A percentile compares a stretch with the other conserved stretches of the same genome.
phyloP scores from a whole-genome alignment of 2,113 vertebrate genomes.

The human (Homo sapiens) region DNA sequence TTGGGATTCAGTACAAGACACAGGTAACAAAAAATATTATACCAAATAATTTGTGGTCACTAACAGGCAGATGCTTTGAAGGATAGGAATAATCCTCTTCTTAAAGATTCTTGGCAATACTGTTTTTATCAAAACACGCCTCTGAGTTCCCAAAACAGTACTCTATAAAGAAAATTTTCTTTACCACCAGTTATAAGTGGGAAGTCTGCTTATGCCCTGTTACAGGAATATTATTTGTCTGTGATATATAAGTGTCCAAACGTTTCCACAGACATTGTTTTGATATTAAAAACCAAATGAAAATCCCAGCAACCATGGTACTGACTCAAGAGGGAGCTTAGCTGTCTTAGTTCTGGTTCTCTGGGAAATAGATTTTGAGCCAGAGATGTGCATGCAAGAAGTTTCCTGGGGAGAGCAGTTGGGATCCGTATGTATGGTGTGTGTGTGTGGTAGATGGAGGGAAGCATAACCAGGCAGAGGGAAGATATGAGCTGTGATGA shows the following conservation, averaged over 20 bases:
- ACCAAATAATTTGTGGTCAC: not conserved
- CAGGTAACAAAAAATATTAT: not conserved
- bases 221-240: not conserved
- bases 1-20: not conserved
- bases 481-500: not conserved
- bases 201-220: not conserved
- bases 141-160: not conserved
- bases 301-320: not conserved
- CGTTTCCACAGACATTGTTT: not conserved
- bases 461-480: not conserved
- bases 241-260: not conserved
- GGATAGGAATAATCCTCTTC: not conserved
- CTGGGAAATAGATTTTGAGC: not conserved
- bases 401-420: not conserved
- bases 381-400: not conserved
- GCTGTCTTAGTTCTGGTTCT: not conserved
- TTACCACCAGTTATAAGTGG: not conserved
- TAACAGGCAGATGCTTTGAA: not conserved
- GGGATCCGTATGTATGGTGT: not conserved
- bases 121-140: not conserved
- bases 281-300: not conserved
- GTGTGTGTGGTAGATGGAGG: fast-evolving
- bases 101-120: not conserved
- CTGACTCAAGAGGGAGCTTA: not conserved
- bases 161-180: not conserved